Percentiles rank a stretch among this genome's conserved stretches.
phyloP scores from a whole-genome alignment of 2,113 vertebrate genomes.

The Zosterops japonicus region DNA sequence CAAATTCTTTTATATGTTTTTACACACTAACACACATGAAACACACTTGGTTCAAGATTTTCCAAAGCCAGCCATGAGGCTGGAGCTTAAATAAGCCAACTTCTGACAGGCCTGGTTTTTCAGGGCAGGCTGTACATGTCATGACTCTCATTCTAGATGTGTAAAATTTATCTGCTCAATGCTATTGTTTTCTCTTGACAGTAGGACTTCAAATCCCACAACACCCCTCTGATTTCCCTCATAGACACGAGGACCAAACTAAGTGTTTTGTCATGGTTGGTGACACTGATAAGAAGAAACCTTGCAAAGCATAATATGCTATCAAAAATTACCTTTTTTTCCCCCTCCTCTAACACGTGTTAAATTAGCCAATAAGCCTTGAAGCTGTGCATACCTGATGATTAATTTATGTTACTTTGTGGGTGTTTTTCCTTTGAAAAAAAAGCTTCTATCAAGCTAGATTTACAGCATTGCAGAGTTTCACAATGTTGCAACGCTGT shows the following conservation, averaged over 20 bases:
- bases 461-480: conserved; percentile 65
- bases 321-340: conserved; percentile 47
- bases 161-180: not conserved
- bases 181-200: not conserved
- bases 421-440: not conserved
- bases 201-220: not conserved
- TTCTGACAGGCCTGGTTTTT: not conserved
- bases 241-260: conserved; percentile 2
- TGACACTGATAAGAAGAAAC: conserved; percentile 34
- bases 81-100: not conserved
- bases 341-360: not conserved
- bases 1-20: not conserved
- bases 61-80: not conserved
- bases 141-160: not conserved
- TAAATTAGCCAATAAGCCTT: conserved; percentile 72
- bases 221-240: not conserved
- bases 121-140: not conserved
- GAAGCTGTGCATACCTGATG: conserved; percentile 65
- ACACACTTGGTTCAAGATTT: not conserved
- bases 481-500: conserved; percentile 72
- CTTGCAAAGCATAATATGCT: not conserved
- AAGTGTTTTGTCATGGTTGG: conserved; percentile 57
- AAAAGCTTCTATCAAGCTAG: conserved; percentile 37
- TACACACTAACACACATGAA: not conserved
- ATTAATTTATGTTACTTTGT: conserved; percentile 73